These are phyloP conservation scores for Phorcus lineatus DNA, from an alignment of 2,888 invertebrate species.

Conservation along the genomic window DNA sequence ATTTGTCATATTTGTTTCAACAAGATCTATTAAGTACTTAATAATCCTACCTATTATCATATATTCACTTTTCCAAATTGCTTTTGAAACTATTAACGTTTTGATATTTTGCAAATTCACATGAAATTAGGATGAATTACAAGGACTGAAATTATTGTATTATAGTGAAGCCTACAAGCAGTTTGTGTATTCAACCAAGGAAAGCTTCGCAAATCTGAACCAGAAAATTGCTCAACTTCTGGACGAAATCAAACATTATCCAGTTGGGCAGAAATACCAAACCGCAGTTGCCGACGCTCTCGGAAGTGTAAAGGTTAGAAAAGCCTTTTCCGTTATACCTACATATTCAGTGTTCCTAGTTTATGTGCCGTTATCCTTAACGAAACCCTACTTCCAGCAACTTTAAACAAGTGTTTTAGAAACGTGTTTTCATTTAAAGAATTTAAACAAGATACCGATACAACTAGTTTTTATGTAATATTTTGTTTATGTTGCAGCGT, in stretches of 20 bases:
- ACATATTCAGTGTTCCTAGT: neutral
- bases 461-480: neutral
- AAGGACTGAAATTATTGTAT: neutral
- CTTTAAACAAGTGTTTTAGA: too few relatives aligned
- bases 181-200: neutral
- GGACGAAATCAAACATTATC: neutral
- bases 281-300: neutral
- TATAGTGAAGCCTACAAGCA: conserved; percentile 11
- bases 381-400: neutral
- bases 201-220: neutral
- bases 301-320: neutral
- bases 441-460: neutral
- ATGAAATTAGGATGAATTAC: too few relatives aligned
- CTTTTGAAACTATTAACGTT: too few relatives aligned
- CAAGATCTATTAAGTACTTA: too few relatives aligned
- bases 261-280: conserved; percentile 9
- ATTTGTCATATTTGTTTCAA: too few relatives aligned
- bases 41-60: too few relatives aligned
- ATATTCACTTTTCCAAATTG: too few relatives aligned
- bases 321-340: neutral
- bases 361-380: neutral
- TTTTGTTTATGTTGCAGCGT: neutral
- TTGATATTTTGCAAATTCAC: too few relatives aligned
- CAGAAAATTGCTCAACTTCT: neutral
- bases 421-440: too few relatives aligned